Evolutionary conservation across 2,113 vertebrate species (phyloP).

Genomic region (Butorides virescens): DNA sequence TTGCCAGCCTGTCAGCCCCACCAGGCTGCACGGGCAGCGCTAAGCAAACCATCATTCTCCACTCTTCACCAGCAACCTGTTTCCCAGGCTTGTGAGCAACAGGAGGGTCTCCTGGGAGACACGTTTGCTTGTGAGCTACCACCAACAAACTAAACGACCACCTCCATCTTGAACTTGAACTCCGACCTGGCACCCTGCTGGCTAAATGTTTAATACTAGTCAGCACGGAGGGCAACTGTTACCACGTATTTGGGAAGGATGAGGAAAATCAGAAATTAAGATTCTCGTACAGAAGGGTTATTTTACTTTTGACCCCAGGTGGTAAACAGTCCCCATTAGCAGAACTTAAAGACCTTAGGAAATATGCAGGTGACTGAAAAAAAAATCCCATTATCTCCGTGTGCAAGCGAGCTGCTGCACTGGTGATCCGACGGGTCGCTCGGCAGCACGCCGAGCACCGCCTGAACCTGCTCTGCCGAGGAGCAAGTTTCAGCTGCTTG

Average conservation of each 20-base stretch:
- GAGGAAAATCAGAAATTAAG: not conserved
- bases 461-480: not conserved
- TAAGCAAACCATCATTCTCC: not conserved
- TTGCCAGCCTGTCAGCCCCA: not conserved
- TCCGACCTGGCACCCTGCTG: not conserved
- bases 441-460: not conserved
- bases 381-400: not conserved
- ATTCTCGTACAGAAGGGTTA: not conserved
- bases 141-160: not conserved
- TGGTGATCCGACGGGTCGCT: fast-evolving
- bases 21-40: not conserved
- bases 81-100: not conserved
- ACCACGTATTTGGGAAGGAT: not conserved
- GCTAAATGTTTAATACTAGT: not conserved
- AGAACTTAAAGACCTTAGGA: not conserved
- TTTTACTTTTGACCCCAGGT: not conserved
- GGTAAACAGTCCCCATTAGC: not conserved
- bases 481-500: not conserved
- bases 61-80: not conserved
- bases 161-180: not conserved
- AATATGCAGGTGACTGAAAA: not conserved
- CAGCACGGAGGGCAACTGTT: not conserved
- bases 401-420: not conserved
- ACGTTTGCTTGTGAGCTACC: not conserved
- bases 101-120: not conserved